These are phyloP conservation scores for Scaptodrosophila lebanonensis DNA, from an alignment of 1,140 invertebrate genomes.

Conservation along the genomic window DNA sequence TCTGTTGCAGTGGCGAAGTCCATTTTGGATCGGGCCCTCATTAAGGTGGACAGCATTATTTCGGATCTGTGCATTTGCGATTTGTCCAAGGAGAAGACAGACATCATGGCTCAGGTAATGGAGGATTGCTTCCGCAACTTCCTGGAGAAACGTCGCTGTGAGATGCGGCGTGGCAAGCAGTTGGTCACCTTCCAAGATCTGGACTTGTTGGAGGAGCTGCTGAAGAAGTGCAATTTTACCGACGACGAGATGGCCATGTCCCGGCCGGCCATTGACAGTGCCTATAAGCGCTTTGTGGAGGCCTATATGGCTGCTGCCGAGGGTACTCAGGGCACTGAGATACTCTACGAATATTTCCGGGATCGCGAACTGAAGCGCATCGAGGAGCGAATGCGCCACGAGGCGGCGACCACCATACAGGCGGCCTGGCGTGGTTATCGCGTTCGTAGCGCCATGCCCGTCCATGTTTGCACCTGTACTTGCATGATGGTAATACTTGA, in stretches of 20 bases:
- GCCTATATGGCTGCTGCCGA: constrained; percentile 62
- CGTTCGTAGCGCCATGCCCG: constrained; percentile 35
- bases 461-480: constrained; percentile 43
- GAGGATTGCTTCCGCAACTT: constrained; percentile 72
- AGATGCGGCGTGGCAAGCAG: constrained; percentile 55
- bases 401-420: constrained; percentile 59
- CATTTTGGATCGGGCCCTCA: constrained; percentile 56
- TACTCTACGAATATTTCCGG: constrained; percentile 66
- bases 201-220: constrained; percentile 63
- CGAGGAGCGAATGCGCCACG: constrained; percentile 18
- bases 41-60: constrained; percentile 61
- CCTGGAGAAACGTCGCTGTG: constrained; percentile 60
- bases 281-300: constrained; percentile 67
- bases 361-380: constrained; percentile 63
- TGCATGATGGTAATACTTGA: constrained; percentile 33
- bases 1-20: constrained; percentile 48
- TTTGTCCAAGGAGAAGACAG: constrained; percentile 51
- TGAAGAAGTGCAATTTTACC: constrained; percentile 54
- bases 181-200: constrained; percentile 50
- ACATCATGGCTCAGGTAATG: constrained; percentile 53
- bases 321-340: constrained; percentile 54
- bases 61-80: constrained; percentile 67
- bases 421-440: constrained; percentile 50
- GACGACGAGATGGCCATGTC: constrained; percentile 51
- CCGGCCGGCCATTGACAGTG: constrained; percentile 60